Base-by-base conservation (phyloP, 2,797 vertebrate genomes). In the Hippoglossus hippoglossus region DNA sequence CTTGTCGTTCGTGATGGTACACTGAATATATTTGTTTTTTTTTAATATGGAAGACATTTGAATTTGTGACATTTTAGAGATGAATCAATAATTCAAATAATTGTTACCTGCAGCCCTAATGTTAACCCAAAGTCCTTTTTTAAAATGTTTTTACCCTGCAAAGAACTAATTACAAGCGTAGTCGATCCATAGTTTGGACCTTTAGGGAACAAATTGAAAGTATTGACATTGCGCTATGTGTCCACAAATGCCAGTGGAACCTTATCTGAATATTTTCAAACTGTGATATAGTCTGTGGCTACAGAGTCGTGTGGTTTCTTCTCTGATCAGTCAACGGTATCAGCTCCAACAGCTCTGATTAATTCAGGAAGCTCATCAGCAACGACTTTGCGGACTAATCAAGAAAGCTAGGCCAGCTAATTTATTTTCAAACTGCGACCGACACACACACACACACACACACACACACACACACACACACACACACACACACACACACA, bases 351-450 rank as follows among this genome's bases (percentile, higher is more conserved):
- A 39, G 63, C 59, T 1, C 50, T 76, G 61, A 82, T 82, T 68
- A 63, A 70, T 77, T 53, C 71, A 77, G 76, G 73, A 83, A 77
- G 60, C 64, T 71, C 59, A 74, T 79, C 71, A 68, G 26, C 56
- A n/a, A 9, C 9, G 2, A 34, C 52, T 61, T 12, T 54, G 49
- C 25, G 21, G 53, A 21, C 22, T 22, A 59, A 83, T 83, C 60
- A 74, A 41, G 26, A 50, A 46, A 62, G 54, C n/a, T 19, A 9
- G 3, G 19, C 51, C 24, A 18, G 24, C 51, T 54, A 44, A 54
- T 54, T 46, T 44, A 66, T 26, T 54, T 55, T 39, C 39, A 39
- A 12, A 15, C 49, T 56, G 19, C 0, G 5, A 24, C 63, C 0
- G 5, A 24, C 63, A 12, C 1, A 57, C 22, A 41, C 16, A 34